A percentile compares a stretch with the other conserved stretches of the same genome.
Evolutionary conservation across 2,888 invertebrate genomes (phyloP).

Genomic region (Tortrix viridana): DNA sequence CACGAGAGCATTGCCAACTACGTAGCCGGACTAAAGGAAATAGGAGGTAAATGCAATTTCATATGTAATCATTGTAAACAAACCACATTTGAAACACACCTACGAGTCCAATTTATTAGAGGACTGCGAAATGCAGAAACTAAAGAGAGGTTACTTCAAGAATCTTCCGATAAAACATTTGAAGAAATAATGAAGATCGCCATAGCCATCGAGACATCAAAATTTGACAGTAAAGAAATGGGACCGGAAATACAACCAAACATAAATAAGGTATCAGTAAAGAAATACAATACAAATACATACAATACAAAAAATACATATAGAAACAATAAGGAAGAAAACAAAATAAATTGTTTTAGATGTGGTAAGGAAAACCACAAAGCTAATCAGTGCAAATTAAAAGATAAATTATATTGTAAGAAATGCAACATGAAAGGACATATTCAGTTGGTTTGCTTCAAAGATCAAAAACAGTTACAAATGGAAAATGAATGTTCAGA

Average conservation of each 20-base stretch:
- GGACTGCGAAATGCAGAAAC: slow-evolving; percentile 25
- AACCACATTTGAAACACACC: slow-evolving; percentile 27
- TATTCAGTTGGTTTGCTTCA: slow-evolving; percentile 11
- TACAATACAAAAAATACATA: neutral
- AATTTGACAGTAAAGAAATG: slow-evolving; percentile 15
- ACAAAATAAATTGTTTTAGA: neutral
- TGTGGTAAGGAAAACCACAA: neutral
- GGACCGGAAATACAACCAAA: neutral
- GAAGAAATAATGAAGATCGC: slow-evolving; percentile 7
- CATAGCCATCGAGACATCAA: slow-evolving; percentile 10
- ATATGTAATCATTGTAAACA: slow-evolving; percentile 27
- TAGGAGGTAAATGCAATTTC: slow-evolving; percentile 36
- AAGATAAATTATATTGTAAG: slow-evolving; percentile 1
- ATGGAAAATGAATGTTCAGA: neutral
- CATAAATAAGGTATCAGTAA: slow-evolving; percentile 8
- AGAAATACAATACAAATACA: neutral
- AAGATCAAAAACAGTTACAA: neutral
- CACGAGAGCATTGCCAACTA: slow-evolving; percentile 14
- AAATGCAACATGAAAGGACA: slow-evolving; percentile 5
- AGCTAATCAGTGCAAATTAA: neutral
- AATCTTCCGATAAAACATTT: slow-evolving; percentile 10
- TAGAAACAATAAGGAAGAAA: neutral
- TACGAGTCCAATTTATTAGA: slow-evolving; percentile 31
- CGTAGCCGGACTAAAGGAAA: slow-evolving; percentile 24
- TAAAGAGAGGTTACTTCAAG: slow-evolving; percentile 34